Conservation (phyloP, 2,888 invertebrate genomes). For the Apotomis capreana region DNA sequence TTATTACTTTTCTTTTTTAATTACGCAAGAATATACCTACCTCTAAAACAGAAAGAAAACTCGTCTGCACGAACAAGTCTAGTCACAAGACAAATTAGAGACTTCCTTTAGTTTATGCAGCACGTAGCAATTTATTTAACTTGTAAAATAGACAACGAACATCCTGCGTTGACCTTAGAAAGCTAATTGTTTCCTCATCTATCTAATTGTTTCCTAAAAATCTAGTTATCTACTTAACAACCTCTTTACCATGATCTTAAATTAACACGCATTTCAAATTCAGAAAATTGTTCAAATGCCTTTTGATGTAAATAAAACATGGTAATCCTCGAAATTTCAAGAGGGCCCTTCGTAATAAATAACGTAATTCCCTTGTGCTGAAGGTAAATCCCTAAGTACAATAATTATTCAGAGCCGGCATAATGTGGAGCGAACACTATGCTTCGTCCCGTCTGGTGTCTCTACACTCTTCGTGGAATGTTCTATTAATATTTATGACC, state of each 20-base stretch:
- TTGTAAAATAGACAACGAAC: conserved; percentile 4
- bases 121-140: conserved; percentile 4
- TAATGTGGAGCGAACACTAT: conserved; percentile 25
- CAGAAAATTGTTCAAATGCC: conserved; percentile 6
- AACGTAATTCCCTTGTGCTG: conserved; percentile 11
- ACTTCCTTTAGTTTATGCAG: background rate
- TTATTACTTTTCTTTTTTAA: background rate
- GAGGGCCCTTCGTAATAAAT: conserved; percentile 25
- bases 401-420: conserved; percentile 30
- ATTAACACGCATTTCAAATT: conserved; percentile 15
- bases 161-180: background rate
- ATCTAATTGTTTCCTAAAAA: background rate
- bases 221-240: background rate
- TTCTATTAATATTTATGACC: conserved; percentile 79
- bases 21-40: background rate
- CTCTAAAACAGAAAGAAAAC: background rate
- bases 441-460: conserved; percentile 48
- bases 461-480: conserved; percentile 59
- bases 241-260: background rate
- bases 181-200: background rate
- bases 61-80: background rate
- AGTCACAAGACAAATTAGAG: conserved; percentile 11
- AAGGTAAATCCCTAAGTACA: conserved; percentile 30
- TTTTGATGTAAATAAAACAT: conserved; percentile 29
- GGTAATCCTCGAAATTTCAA: conserved; percentile 20